These are phyloP conservation scores for Sphecodes monilicornis DNA, from an alignment of 2,888 invertebrate genomes.

Conservation along the genomic window DNA sequence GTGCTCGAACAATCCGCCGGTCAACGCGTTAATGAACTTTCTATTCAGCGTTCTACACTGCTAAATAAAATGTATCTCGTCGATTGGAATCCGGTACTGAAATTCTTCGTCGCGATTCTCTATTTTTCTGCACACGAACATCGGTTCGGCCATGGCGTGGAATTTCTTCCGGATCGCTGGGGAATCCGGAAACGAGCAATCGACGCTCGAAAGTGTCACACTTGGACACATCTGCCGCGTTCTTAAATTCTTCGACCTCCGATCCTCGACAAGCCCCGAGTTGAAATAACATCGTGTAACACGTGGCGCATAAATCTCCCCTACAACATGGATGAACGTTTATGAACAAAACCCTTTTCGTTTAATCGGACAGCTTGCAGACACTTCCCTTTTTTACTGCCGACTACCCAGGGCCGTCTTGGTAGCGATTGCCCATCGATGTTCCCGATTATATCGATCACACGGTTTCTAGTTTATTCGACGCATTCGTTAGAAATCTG, in stretches of 20 bases:
- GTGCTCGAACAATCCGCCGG: too few species aligned
- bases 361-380: slow-evolving; percentile 9
- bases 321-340: slow-evolving; percentile 31
- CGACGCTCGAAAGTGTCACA: slow-evolving; percentile 28
- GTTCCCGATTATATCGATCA: background rate
- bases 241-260: slow-evolving; percentile 42
- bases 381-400: background rate
- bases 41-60: background rate
- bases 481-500: too few species aligned
- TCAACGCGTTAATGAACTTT: background rate
- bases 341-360: slow-evolving; percentile 28
- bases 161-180: slow-evolving; percentile 25
- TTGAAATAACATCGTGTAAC: slow-evolving; percentile 27
- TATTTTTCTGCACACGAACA: background rate
- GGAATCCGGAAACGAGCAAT: slow-evolving; percentile 33
- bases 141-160: background rate
- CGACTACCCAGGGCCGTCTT: background rate
- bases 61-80: background rate
- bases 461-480: too few species aligned
- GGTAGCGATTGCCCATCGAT: background rate
- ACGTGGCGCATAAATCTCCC: slow-evolving; percentile 41
- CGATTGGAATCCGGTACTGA: background rate
- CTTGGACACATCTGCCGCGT: slow-evolving; percentile 47
- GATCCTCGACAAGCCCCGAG: background rate
- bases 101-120: background rate